Conservation (phyloP, 2,888 invertebrate genomes). For the Parnassius apollo region DNA sequence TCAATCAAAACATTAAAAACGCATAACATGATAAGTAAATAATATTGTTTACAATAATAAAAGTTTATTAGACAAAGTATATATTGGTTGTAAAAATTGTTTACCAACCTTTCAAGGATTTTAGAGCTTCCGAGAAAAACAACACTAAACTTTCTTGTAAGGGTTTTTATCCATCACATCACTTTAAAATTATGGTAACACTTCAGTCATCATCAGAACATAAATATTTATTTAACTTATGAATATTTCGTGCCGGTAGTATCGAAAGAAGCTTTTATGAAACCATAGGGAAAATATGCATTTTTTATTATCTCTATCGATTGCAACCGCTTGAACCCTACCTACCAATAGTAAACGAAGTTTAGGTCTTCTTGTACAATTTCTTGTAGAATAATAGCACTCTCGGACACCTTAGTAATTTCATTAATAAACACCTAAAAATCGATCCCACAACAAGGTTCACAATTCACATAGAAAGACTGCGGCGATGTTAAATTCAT, state of each 20-base stretch:
- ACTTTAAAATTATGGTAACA: slow-evolving; percentile 43
- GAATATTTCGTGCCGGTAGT: slow-evolving; percentile 48
- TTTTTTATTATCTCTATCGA: slow-evolving; percentile 78
- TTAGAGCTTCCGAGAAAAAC: slow-evolving; percentile 27
- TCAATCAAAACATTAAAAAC: background rate
- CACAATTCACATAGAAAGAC: slow-evolving; percentile 71
- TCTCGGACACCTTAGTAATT: slow-evolving; percentile 74
- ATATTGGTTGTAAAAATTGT: slow-evolving; percentile 5
- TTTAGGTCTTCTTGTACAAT: slow-evolving; percentile 53
- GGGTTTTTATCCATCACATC: slow-evolving; percentile 49
- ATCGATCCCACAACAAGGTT: slow-evolving; percentile 76
- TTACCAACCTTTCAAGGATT: slow-evolving; percentile 19
- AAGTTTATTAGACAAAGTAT: background rate
- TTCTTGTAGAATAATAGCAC: slow-evolving; percentile 64
- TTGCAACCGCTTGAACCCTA: slow-evolving; percentile 47
- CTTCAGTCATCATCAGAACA: slow-evolving; percentile 41
- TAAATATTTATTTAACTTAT: slow-evolving; percentile 35
- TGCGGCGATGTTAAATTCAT: slow-evolving; percentile 73
- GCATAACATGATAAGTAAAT: background rate
- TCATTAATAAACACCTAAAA: slow-evolving; percentile 80
- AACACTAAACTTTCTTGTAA: slow-evolving; percentile 32
- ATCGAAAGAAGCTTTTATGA: slow-evolving; percentile 64
- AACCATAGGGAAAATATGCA: slow-evolving; percentile 75
- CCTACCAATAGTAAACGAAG: slow-evolving; percentile 42
- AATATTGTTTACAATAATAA: background rate